phyloP scores from a whole-genome alignment of 1,140 invertebrate species.

The Riptortus pedestris region DNA sequence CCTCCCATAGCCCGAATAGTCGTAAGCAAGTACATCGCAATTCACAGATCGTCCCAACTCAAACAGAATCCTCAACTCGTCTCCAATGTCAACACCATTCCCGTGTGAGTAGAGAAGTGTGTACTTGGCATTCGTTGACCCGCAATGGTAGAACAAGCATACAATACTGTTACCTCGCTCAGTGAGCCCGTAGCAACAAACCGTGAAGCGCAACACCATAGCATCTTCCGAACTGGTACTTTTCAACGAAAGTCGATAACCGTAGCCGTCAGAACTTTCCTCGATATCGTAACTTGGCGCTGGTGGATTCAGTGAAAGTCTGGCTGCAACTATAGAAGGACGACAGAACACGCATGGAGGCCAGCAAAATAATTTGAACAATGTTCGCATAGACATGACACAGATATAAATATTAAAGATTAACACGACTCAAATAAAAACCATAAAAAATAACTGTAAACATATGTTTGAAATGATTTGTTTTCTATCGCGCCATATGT shows the following conservation, averaged over 20 bases:
- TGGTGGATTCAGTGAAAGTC: background rate
- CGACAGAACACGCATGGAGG: background rate
- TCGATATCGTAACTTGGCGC: background rate
- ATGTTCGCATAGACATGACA: too few species aligned
- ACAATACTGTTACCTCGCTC: background rate
- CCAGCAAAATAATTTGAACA: background rate
- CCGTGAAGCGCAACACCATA: background rate
- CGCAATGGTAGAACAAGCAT: background rate
- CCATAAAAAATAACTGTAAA: too few species aligned
- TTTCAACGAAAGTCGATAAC: too few species aligned
- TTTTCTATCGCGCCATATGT: too few species aligned
- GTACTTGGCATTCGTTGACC: background rate
- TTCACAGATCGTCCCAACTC: conserved; percentile 54
- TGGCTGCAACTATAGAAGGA: background rate
- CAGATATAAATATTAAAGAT: too few species aligned
- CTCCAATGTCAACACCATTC: conserved; percentile 55
- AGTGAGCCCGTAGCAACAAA: background rate
- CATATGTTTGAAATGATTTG: too few species aligned
- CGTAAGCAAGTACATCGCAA: conserved; percentile 67
- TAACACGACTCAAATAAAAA: too few species aligned
- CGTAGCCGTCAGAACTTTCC: background rate
- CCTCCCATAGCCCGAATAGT: conserved; percentile 57
- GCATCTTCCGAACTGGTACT: background rate
- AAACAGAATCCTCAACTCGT: conserved; percentile 59
- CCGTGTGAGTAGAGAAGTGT: conserved; percentile 66